Base-by-base conservation (phyloP, 2,888 invertebrate genomes). In the Epinotia bilunana region DNA sequence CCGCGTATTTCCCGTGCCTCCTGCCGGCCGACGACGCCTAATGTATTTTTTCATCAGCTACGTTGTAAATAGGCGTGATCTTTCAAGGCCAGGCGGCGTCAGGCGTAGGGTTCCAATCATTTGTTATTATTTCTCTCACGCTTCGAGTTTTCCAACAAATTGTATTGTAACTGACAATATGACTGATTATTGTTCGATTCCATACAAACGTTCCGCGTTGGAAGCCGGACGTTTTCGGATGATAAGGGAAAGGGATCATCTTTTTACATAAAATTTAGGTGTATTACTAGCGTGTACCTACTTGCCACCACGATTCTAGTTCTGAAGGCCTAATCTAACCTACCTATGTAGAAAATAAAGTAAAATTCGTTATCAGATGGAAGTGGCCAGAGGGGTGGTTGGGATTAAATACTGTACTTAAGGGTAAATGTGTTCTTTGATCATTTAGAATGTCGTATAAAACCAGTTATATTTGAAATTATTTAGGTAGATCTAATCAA, bases 61-160 rank as follows among this genome's bases (percentile, higher is more conserved):
- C 86, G 89, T 88, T 90, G 92, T 89, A 91, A 72, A 92, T 90
- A 93, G 93, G 93, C 93, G 93, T 91, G 93, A 93, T 93, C 93
- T 93, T 91, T 94, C 93, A 93, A 91, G 91, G 92, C 92, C 93
- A 93, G 91, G 87, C 91, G 93, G 93, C 86, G 93, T 92, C 91
- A 92, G 63, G 63, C 64, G 70, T 64, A 74, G 92, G 93, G 92
- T 88, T 90, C 88, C 91, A 92, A 92, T 92, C 93, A 93, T 94
- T 94, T 94, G 92, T 94, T 94, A 93, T 92, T 93, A 94, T 93
- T 93, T 92, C 90, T 89, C 88, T 91, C 93, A 92, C 93, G 93
- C 90, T 91, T 90, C 89, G 90, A 91, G 89, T 91, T 92, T 69
- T 88, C 87, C 89, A 90, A 92, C 93, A 93, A 92, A 93, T 92